Evolutionary conservation across 2,797 vertebrate species (phyloP).

Genomic region (Leptatherina wallacei): DNA sequence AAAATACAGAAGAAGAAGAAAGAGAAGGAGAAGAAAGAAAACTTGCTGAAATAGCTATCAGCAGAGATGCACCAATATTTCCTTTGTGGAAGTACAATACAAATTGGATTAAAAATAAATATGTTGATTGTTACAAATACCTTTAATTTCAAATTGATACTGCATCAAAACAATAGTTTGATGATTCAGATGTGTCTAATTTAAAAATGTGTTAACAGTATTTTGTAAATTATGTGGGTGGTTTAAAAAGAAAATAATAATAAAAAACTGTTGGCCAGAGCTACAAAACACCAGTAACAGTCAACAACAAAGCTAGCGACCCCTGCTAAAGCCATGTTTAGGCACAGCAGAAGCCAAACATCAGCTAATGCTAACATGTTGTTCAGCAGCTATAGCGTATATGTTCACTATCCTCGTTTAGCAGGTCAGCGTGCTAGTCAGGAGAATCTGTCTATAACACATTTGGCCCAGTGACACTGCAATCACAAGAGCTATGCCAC

Average conservation of each 20-base stretch:
- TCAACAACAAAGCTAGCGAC: background rate
- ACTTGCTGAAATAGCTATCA: background rate
- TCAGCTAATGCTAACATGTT: background rate
- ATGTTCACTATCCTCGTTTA: background rate
- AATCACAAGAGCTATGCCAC: background rate
- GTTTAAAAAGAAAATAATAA: background rate
- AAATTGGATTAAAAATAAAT: background rate
- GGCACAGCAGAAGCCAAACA: constrained; percentile 9
- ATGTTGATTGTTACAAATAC: background rate
- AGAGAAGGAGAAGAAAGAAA: background rate
- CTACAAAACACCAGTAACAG: background rate
- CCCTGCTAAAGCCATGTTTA: background rate
- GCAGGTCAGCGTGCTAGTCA: constrained; percentile 2
- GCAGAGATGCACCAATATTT: background rate
- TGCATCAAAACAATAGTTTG: background rate
- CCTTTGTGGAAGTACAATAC: background rate
- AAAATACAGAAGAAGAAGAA: background rate
- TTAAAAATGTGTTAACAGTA: background rate
- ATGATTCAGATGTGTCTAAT: too few species aligned
- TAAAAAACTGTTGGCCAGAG: background rate
- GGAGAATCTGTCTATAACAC: background rate
- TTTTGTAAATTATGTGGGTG: background rate
- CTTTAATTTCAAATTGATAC: background rate
- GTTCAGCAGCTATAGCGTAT: background rate
- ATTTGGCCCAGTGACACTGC: background rate